Conservation (phyloP, 2,797 vertebrate species). For the Mus caroli region DNA sequence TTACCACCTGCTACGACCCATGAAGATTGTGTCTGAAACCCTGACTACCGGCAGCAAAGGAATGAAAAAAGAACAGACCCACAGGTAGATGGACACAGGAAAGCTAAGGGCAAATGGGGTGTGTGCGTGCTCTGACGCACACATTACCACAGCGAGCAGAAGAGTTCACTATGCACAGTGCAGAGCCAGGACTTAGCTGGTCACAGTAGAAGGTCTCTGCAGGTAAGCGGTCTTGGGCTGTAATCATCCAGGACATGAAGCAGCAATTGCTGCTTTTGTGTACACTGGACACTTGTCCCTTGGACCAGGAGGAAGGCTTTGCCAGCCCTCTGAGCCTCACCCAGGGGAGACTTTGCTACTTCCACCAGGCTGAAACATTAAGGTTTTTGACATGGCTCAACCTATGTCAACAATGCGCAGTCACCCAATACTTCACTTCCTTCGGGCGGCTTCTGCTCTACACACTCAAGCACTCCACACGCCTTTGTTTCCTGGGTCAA, state of each 20-base stretch:
- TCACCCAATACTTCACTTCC: neutral
- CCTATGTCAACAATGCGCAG: neutral
- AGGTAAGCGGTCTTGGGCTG: neutral
- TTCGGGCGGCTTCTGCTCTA: neutral
- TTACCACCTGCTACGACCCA: neutral
- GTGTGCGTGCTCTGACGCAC: neutral
- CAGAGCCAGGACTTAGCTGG: neutral
- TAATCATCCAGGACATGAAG: neutral
- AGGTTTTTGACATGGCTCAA: neutral
- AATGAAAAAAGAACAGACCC: neutral
- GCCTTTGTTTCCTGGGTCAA: neutral
- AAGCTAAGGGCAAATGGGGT: neutral
- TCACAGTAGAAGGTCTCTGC: neutral
- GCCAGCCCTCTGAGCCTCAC: neutral
- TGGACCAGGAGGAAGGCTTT: neutral
- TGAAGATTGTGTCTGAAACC: neutral
- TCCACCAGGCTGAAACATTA: neutral
- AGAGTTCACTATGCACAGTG: neutral
- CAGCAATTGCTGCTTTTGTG: neutral
- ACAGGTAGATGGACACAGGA: neutral
- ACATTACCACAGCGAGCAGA: neutral
- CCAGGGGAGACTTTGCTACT: neutral
- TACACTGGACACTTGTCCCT: neutral
- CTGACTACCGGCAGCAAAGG: neutral
- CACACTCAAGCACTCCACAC: neutral